Base-by-base conservation (phyloP, 1,140 invertebrate species). In the Tetragonula clypearis region DNA sequence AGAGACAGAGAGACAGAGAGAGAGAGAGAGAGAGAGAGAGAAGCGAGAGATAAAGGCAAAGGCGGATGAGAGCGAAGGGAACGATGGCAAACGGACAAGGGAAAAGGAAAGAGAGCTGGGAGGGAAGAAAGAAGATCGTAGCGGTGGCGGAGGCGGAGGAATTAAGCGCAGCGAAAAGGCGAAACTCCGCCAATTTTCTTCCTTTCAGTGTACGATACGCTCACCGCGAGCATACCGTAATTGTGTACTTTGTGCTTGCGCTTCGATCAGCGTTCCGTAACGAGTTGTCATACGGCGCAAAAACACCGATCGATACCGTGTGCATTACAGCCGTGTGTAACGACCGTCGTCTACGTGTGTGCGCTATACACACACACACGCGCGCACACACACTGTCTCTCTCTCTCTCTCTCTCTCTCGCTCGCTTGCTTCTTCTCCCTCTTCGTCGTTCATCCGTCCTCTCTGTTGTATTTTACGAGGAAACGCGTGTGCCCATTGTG, bases 211-310 rank as follows among this genome's bases (percentile, higher is more conserved):
- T 58, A 58, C 84, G 58, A 68, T 60, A n/a, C 73, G 86, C 41
- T 69, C 87, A 77, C 78, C 81, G 84, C 73, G 85, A 79, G 56
- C 77, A 68, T 71, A 83, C 74, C 66, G 79, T 89, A 90, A 90
- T 90, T 89, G 88, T 90, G 88, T 90, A 90, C 88, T 89, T 89
- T 90, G 82, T 82, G 85, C 88, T 90, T 62, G 84, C 84, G 84
- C 88, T 90, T 90, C 89, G 87, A 91, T 92, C 90, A 90, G 86
- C 87, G 83, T 87, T 80, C 82, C 86, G 86, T 90, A 92, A 91
- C 90, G 90, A 92, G 90, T 91, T 92, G 90, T 91, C 89, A 88
- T 91, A 89, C 86, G 87, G 79, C 85, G 89, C 82, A 87, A 91
- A 91, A 90, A 90, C 85, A 82, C 85, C 79, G 90, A 90, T 90